Evolutionary conservation across 1,140 invertebrate genomes (phyloP).

Genomic region (Papilio machaon): DNA sequence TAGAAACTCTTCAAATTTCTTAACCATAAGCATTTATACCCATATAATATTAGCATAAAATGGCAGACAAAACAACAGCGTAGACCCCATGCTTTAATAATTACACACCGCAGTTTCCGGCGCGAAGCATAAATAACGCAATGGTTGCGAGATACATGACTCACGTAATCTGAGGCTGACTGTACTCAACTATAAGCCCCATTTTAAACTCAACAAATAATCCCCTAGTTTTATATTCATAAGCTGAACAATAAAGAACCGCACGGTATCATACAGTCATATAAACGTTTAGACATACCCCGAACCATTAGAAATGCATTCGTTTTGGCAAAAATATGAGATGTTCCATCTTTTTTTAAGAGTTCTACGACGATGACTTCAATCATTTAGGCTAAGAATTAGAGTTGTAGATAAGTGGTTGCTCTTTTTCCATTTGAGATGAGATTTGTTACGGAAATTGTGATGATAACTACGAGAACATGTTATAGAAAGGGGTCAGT

Average conservation of each 20-base stretch:
- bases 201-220: constrained; percentile 14
- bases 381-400: not conserved
- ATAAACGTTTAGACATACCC: not conserved
- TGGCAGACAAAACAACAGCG: constrained; percentile 46
- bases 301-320: not conserved
- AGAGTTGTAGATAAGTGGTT: not conserved
- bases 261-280: not conserved
- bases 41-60: constrained; percentile 20
- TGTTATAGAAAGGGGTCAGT: not conserved
- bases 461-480: not conserved
- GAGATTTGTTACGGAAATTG: not conserved
- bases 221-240: constrained; percentile 2
- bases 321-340: not conserved
- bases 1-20: not conserved
- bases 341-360: not conserved
- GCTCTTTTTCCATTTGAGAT: too few relatives aligned
- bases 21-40: not conserved
- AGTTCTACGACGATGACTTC: too few relatives aligned
- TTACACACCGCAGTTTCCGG: constrained; percentile 55
- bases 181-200: constrained; percentile 33
- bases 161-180: constrained; percentile 53
- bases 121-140: constrained; percentile 52
- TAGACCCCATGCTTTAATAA: constrained; percentile 44
- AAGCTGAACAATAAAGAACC: constrained; percentile 3
- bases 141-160: constrained; percentile 55